Evolutionary conservation across 2,113 vertebrate species (phyloP), one percentile per base, ranked within the genome.

Genomic region (Chloebia gouldiae): DNA sequence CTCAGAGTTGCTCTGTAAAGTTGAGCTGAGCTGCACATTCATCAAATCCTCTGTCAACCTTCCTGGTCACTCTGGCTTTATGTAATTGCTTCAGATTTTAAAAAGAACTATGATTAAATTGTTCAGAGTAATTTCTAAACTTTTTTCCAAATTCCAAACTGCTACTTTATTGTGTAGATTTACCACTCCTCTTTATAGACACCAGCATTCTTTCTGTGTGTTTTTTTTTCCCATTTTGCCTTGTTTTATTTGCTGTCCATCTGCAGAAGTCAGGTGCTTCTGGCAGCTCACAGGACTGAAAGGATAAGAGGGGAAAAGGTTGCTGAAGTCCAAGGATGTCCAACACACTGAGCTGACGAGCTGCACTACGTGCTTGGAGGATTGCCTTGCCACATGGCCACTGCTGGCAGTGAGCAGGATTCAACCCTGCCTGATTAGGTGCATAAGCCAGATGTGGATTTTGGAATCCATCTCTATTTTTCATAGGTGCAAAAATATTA

Each of bases 1-100:
- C 64, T 54, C 51, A 39, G 71, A 72, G 68, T 6, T 10, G 5
- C 22, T 90, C 64, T 73, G 1, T 24, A 44, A 57, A 27, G 51
- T 56, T 92, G 70, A 72, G 50, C 50, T 81, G 71, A 86, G 53
- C 72, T 84, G 39, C 72, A 63, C 68, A 40, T 42, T 77, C 90
- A 95, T 82, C 86, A 94, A 78, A 86, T 77, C 76, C 68, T 90
- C 60, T 94, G 86, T 92, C 72, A 88, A 20, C 33, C 70, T 86
- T 35, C 72, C 65, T 66, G 64, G 60, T 59, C 81, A 70, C 79
- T 78, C 64, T 78, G 72, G 51, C 60, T 94, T 93, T 92, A 42
- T 64, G 28, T 86, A 92, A 91, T 88, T 78, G 33, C 60, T 81
- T 75, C 84, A 64, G 51, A 18, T 68, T 92, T 93, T 75, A 59